These are phyloP conservation scores for Sebastes glaucus DNA, from an alignment of 2,797 vertebrate genomes.

Conservation along the genomic window DNA sequence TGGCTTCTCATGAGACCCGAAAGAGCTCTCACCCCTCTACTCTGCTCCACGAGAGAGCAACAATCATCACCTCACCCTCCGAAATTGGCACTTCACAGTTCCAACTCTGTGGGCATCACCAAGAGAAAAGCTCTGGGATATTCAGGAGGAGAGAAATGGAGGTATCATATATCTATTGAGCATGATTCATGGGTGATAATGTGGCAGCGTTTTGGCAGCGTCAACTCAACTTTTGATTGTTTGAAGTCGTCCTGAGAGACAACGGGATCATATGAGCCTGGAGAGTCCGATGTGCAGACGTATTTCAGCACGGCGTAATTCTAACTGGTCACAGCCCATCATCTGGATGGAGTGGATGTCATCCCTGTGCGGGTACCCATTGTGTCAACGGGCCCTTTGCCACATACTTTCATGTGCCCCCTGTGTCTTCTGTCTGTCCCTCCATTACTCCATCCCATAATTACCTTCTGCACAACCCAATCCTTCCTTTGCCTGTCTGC, in stretches of 20 bases:
- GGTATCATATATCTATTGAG: slow-evolving; percentile 11
- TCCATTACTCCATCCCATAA: slow-evolving; percentile 74
- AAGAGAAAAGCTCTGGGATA: not conserved
- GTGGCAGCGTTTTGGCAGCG: slow-evolving; percentile 17
- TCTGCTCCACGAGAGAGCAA: not conserved
- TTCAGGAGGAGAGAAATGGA: not conserved
- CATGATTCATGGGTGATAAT: slow-evolving; percentile 29
- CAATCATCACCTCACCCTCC: slow-evolving; percentile 2
- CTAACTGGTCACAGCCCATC: slow-evolving; percentile 67
- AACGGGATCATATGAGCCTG: slow-evolving; percentile 41
- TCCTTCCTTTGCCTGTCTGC: slow-evolving; percentile 69
- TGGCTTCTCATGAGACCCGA: not conserved
- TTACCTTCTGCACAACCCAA: slow-evolving; percentile 72
- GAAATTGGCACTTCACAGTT: not conserved
- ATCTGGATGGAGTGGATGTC: slow-evolving; percentile 61
- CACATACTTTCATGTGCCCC: slow-evolving; percentile 59
- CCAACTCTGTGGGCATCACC: not conserved
- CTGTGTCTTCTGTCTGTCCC: slow-evolving; percentile 60
- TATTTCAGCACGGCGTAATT: slow-evolving; percentile 68
- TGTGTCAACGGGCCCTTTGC: slow-evolving; percentile 65
- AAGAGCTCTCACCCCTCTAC: not conserved
- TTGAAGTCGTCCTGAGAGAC: slow-evolving; percentile 39
- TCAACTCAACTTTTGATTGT: slow-evolving; percentile 35
- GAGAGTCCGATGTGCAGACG: slow-evolving; percentile 26
- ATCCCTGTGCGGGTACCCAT: slow-evolving; percentile 55